phyloP scores from a whole-genome alignment of 1,140 invertebrate species.

The Homalodisca vitripennis region DNA sequence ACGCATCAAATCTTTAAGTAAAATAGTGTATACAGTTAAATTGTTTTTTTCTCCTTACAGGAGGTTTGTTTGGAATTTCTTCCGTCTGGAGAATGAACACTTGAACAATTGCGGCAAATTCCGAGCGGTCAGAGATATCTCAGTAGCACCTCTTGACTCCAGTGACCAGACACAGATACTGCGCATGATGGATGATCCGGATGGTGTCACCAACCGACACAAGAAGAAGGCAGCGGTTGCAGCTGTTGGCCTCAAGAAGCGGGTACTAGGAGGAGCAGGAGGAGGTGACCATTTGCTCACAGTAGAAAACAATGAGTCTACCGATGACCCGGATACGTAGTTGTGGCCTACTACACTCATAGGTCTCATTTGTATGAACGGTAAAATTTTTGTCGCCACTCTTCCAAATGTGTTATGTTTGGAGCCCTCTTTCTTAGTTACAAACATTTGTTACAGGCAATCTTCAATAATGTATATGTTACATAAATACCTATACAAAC shows the following conservation, averaged over 20 bases:
- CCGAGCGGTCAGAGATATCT: slow-evolving; percentile 96
- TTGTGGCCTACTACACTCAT: too few species aligned
- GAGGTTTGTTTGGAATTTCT: slow-evolving; percentile 99
- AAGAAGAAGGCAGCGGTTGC: slow-evolving; percentile 13
- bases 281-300: slow-evolving; percentile 19
- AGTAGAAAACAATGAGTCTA: slow-evolving; percentile 41
- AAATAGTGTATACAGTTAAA: too few species aligned
- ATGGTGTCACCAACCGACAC: slow-evolving; percentile 58
- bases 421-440: too few species aligned
- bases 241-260: neutral
- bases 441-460: too few species aligned
- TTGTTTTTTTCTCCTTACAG: slow-evolving; percentile 53
- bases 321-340: slow-evolving; percentile 32
- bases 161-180: slow-evolving; percentile 71
- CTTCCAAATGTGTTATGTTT: too few species aligned
- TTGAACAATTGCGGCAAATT: slow-evolving; percentile 99
- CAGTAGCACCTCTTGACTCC: slow-evolving; percentile 93
- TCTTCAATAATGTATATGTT: too few species aligned
- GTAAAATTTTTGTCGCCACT: too few species aligned
- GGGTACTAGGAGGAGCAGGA: too few species aligned
- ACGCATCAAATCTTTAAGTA: too few species aligned
- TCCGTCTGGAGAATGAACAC: slow-evolving; percentile 99
- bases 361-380: too few species aligned
- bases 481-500: too few species aligned
- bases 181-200: slow-evolving; percentile 72